Percentiles rank a stretch among this genome's conserved stretches.
These are phyloP conservation scores for Conger conger DNA, from an alignment of 2,113 vertebrate species.

Conservation along the genomic window DNA sequence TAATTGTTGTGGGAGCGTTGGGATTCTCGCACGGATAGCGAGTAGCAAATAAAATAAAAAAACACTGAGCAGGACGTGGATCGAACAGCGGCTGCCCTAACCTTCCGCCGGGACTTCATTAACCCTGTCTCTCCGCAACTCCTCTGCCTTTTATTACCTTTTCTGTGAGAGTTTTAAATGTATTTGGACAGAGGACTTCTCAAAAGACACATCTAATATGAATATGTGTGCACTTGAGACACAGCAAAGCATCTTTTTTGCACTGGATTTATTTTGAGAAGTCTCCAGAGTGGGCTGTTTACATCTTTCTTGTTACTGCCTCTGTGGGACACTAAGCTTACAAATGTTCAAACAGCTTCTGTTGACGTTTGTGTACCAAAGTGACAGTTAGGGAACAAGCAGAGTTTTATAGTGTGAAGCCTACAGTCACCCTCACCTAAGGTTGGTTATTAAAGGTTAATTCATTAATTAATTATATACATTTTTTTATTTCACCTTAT, in stretches of 20 bases:
- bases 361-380: not conserved
- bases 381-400: not conserved
- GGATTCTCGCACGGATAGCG: constrained; percentile 67
- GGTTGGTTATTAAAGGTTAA: no score
- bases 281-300: not conserved
- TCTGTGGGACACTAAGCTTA: not conserved
- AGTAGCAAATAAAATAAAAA: constrained; percentile 65
- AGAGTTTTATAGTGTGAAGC: not conserved
- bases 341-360: not conserved
- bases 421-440: no score
- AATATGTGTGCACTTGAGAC: not conserved
- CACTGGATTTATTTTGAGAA: not conserved
- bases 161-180: constrained; percentile 55
- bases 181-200: constrained; percentile 49
- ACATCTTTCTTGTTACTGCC: not conserved
- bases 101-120: constrained; percentile 76
- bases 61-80: constrained; percentile 63
- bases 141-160: constrained; percentile 39
- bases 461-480: no score
- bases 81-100: constrained; percentile 64
- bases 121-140: constrained; percentile 64
- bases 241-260: not conserved
- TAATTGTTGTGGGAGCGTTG: constrained; percentile 80
- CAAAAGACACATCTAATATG: not conserved
- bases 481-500: no score